Base-by-base conservation (phyloP, 2,888 invertebrate genomes). In the Pelosia muscerda region DNA sequence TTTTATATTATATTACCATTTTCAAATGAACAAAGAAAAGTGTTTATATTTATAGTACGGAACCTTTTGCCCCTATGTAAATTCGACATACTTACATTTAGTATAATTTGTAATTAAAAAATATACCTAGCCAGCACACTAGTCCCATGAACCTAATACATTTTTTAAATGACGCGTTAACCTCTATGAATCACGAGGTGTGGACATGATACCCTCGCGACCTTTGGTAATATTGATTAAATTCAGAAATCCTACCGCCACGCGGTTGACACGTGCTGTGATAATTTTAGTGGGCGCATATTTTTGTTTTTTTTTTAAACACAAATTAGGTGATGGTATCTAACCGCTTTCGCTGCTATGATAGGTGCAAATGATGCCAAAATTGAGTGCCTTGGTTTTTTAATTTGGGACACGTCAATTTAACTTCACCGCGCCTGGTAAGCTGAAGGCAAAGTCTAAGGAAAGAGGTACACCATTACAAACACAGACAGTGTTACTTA, bases 131-230 rank as follows among this genome's bases (percentile, higher is more conserved):
- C 19, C 26, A 57, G 19, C 4, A 15, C 15, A n/a, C 25, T 5
- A 57, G 26, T 9, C 25, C 8, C 9, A 57, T 28, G 56, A 10
- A 25, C 25, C 25, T 28, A 28, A n/a, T 31, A 28, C 19, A 19
- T n/a, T 28, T 26, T 26, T 19, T 28, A 28, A 55, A n/a, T 57
- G 5, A 13, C 19, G n/a, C 28, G 57, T 28, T 57, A 61, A 62
- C 62, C 57, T 55, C 28, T 57, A 49, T 53, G 23, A 34, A 62
- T 49, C 55, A 26, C 66, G 62, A 56, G 62, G 49, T 49, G 28
- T 8, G n/a, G 15, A 57, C 49, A 49, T 26, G 56, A 53, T 34
- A 22, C 34, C 10, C 23, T n/a, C 15, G n/a, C 49, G 34, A 9
- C 22, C 23, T 63, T 23, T 54, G 26, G 28, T 19, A 56, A 13